Evolutionary conservation across 2,113 vertebrate species (phyloP).

Genomic region (Platanista minor): DNA sequence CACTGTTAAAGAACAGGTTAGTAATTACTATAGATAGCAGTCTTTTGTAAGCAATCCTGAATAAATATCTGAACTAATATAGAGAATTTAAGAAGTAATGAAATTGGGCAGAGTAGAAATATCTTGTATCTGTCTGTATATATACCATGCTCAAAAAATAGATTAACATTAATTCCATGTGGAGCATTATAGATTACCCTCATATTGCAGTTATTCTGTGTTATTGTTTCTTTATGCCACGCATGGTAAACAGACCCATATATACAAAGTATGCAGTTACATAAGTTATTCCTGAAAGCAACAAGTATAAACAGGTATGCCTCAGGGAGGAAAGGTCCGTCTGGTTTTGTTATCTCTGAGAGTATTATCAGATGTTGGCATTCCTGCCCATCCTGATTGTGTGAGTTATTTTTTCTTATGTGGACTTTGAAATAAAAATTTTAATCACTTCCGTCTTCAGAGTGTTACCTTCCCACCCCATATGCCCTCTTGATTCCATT

Average conservation of each 20-base stretch:
- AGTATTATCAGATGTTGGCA: not conserved
- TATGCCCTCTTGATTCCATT: not conserved
- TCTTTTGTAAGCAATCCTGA: not conserved
- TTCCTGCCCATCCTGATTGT: not conserved
- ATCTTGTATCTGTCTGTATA: not conserved
- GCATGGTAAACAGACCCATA: not conserved
- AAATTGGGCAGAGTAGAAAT: not conserved
- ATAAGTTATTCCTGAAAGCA: not conserved
- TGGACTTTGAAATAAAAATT: not conserved
- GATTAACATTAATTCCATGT: not conserved
- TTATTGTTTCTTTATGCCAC: constrained; percentile 7
- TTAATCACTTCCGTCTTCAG: not conserved
- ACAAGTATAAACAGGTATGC: not conserved
- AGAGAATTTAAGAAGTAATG: not conserved
- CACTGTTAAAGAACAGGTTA: constrained; percentile 98
- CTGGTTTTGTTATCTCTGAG: constrained; percentile 20
- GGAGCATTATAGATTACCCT: not conserved
- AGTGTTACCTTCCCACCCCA: not conserved
- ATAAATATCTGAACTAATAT: not conserved
- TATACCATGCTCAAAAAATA: not conserved
- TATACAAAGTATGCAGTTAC: not conserved
- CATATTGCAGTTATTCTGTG: not conserved
- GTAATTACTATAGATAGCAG: constrained; percentile 52
- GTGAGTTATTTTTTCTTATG: not conserved
- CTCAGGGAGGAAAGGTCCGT: not conserved